Evolutionary conservation across 2,888 invertebrate species (phyloP), one percentile per base, ranked within the genome.

Genomic region (Dioctria linearis): DNA sequence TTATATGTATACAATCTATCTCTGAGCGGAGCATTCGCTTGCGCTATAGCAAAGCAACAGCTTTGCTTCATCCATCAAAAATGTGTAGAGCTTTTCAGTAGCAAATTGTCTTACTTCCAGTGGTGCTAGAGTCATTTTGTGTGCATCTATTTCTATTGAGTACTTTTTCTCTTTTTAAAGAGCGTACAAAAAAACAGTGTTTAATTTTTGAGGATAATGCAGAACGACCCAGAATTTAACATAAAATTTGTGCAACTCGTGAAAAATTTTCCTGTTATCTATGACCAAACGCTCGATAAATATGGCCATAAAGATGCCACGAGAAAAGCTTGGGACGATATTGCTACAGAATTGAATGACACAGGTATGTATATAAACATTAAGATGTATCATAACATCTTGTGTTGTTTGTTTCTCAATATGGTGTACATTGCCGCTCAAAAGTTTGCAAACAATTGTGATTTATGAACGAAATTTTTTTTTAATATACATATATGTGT

Each of bases 1-100:
- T n/a, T n/a, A 25, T 25, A 25, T 25, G 25, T 25, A 25, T 25
- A 25, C 25, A 25, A 25, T 25, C 25, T 25, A 25, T 25, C 49
- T 5, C 49, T 46, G 49, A 9, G 49, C 9, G 49, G 9, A 46
- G 9, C 54, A 25, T 54, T 11, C 11, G 54, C 54, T 54, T 54
- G 54, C 54, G 54, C 54, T 54, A n/a, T 11, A 54, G 54, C 54
- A 54, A 54, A 54, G 54, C 54, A 54, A 54, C 54, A n/a, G 49
- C 54, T 11, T 11, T n/a, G 54, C n/a, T 54, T n/a, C 25, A 25
- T 46, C 46, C 49, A 46, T 6, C 49, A 46, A 46, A 25, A 46
- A 6, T 9, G 49, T 46, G 49, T 9, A 46, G n/a, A 54, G 54
- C 54, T 54, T 54, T 54, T 54, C 49, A 54, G 54, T 54, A 11